A percentile compares a stretch with the other conserved stretches of the same genome.
These are phyloP conservation scores for Thelaira solivaga DNA, from an alignment of 2,888 invertebrate species.

Conservation along the genomic window DNA sequence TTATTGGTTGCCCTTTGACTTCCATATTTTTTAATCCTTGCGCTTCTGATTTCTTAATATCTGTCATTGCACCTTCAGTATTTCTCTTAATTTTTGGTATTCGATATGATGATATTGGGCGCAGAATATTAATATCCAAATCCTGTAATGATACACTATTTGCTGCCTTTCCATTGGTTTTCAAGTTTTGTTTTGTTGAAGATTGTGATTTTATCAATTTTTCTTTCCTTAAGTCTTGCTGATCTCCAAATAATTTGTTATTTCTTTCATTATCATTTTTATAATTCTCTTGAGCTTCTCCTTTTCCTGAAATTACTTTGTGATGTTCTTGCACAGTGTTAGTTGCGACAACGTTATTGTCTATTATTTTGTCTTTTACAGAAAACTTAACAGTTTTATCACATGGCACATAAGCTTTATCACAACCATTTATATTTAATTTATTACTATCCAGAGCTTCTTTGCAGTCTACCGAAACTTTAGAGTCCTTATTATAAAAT, in stretches of 20 bases:
- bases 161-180: neutral
- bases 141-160: constrained; percentile 36
- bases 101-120: constrained; percentile 33
- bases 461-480: neutral
- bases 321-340: neutral
- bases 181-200: neutral
- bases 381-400: neutral
- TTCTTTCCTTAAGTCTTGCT: neutral
- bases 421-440: neutral
- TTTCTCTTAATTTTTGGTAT: constrained; percentile 40
- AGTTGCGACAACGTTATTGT: neutral
- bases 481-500: neutral
- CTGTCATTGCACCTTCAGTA: neutral
- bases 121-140: constrained; percentile 28
- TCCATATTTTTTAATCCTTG: neutral
- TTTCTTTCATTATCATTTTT: neutral
- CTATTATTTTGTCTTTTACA: neutral
- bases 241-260: neutral
- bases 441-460: neutral
- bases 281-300: neutral
- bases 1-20: neutral
- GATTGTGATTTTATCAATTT: neutral
- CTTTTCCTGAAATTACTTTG: neutral
- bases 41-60: constrained; percentile 25
- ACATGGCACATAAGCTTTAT: neutral